Evolutionary conservation across 2,113 vertebrate genomes (phyloP), one percentile per base, ranked within the genome.

Genomic region (Dicaeum eximium): DNA sequence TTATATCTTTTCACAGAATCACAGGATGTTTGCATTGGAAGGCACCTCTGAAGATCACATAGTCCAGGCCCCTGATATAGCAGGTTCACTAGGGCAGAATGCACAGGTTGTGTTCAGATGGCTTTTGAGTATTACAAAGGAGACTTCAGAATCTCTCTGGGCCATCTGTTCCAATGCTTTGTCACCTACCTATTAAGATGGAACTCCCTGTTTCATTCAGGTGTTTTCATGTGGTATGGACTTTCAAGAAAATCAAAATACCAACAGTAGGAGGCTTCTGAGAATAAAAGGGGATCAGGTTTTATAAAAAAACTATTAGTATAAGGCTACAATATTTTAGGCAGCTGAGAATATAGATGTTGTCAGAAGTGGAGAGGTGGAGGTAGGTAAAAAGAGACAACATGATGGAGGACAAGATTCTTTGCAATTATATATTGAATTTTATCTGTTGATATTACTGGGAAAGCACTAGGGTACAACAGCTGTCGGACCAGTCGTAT

Each of bases 11-110:
- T 60, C 7, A 15, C 1, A 4, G 25, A 40, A 30, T n/a, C 8
- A n/a, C 13, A n/a, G 28, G 20, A 19, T 27, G 14, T 18, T 44
- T 44, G 17, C 25, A 18, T 8, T 71, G 21, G 48, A 48, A 56
- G 20, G 14, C n/a, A 40, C 16, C 20, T 62, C 24, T 79, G 48
- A 56, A 24, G 56, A 42, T 62, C 65, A 15, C 16, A 15, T 3
- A 35, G n/a, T 8, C 15, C 47, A 30, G 9, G 47, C 3, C 19
- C 7, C 2, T 1, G 1, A 2, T 25, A 61, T 2, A 54, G 4
- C 10, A 38, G n/a, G 19, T 18, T 87, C 40, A 25, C n/a, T 35
- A 35, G 16, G 62, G 30, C 24, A 70, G 48, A 35, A 30, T 62
- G 25, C 25, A 18, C 6, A 22, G 48, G 16, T 15, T 35, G 16